Base-by-base conservation (phyloP, 2,888 invertebrate genomes). In the Orthosia gothica region DNA sequence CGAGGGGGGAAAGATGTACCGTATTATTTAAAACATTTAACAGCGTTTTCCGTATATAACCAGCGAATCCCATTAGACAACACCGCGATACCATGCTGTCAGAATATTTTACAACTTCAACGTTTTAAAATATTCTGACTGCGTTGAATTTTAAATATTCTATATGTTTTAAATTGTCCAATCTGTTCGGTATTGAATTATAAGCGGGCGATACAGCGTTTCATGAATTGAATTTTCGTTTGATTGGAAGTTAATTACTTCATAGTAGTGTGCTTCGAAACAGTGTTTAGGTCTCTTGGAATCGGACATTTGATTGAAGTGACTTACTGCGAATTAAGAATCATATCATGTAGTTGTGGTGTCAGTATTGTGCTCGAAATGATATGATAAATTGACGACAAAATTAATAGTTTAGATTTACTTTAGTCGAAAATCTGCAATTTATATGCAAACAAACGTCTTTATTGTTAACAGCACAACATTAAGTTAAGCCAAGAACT, bases 131-230 rank as follows among this genome's bases (percentile, higher is more conserved):
- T 81, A 81, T 74, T 76, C 58, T 54, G 52, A 47, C 15, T 18
- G 61, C 52, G 15, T 63, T 32, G 65, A 69, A 76, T 77, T 75
- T 81, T 69, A 73, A 77, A 82, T 23, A 77, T 61, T 80, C 70
- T 72, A 70, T 85, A 64, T 75, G 63, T 71, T 85, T 75, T 71
- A 71, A 74, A 75, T 69, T 64, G 75, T 47, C 55, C 79, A 75
- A 74, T 79, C 68, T 71, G 70, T 66, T 13, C 65, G 58, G 70
- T 79, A 79, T 82, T 75, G 55, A 73, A 74, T 77, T 77, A 77
- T 68, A 74, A 69, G 66, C 64, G 66, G 45, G 16, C 40, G 57
- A 64, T 72, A 71, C 16, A 70, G 47, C 59, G 59, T 70, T 76
- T 70, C 20, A 65, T 70, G 49, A 71, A 79, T 73, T 55, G 23